Conservation (phyloP, 2,797 vertebrate species). For the Perdix hodgsoniae region DNA sequence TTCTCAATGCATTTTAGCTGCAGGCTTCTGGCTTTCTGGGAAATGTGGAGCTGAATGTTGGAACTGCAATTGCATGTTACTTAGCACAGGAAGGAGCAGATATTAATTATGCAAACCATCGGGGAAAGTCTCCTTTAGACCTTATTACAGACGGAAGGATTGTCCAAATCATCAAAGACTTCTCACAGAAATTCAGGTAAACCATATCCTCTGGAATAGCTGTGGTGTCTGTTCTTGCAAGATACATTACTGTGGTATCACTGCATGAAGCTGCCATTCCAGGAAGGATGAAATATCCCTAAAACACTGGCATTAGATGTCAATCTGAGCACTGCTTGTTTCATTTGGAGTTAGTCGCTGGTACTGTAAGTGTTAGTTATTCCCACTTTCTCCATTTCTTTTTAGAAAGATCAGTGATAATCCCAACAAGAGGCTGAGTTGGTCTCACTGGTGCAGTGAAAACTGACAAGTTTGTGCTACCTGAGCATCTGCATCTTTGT, state of each 20-base stretch:
- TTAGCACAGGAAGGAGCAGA: constrained; percentile 94
- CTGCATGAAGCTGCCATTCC: neutral
- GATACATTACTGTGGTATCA: neutral
- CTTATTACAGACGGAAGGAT: constrained; percentile 86
- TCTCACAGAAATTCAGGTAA: constrained; percentile 94
- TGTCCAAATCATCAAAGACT: constrained; percentile 90
- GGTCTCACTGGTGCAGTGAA: neutral
- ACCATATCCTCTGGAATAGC: neutral
- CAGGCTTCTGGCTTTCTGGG: constrained; percentile 89
- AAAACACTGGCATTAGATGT: neutral
- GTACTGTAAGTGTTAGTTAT: neutral
- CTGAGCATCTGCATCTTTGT: neutral
- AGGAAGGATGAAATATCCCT: neutral
- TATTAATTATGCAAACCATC: constrained; percentile 94
- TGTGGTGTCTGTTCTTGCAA: fast-evolving
- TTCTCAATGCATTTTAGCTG: constrained; percentile 78
- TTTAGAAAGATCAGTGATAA: neutral
- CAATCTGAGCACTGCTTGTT: neutral
- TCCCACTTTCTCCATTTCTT: neutral
- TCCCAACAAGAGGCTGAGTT: neutral
- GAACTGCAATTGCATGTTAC: constrained; percentile 91
- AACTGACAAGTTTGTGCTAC: neutral
- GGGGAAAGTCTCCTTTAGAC: constrained; percentile 93
- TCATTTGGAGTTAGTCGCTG: neutral
- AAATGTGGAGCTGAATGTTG: constrained; percentile 88